These are phyloP conservation scores for Melanotaenia parkinsoni DNA, from an alignment of 2,797 vertebrate species.

Conservation along the genomic window DNA sequence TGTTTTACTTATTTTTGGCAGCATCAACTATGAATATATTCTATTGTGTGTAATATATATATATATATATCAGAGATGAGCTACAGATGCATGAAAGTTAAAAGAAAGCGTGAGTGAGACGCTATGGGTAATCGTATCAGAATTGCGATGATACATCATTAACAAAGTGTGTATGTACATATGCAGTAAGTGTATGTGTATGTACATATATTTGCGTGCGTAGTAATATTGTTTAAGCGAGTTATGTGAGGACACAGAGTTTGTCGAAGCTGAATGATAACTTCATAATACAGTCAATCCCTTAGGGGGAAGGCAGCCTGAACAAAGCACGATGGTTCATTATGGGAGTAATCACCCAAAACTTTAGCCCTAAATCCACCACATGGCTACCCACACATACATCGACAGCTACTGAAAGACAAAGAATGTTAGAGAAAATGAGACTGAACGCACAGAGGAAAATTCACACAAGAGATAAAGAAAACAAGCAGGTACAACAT, in stretches of 20 bases:
- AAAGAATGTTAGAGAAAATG: constrained; percentile 25
- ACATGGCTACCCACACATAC: constrained; percentile 68
- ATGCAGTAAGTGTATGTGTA: too few relatives aligned
- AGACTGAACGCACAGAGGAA: constrained; percentile 34
- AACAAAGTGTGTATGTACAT: constrained; percentile 17
- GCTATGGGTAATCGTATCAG: constrained; percentile 6
- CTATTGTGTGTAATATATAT: not conserved
- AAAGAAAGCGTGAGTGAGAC: not conserved
- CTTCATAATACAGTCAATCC: constrained; percentile 71
- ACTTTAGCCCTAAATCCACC: constrained; percentile 74
- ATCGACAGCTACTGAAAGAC: constrained; percentile 32
- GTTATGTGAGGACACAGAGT: constrained; percentile 58
- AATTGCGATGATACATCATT: not conserved
- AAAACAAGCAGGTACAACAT: constrained; percentile 31
- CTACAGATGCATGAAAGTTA: not conserved
- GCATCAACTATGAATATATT: not conserved
- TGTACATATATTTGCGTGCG: constrained; percentile 12
- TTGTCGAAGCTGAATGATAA: constrained; percentile 63
- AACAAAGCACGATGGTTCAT: constrained; percentile 79
- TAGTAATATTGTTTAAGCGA: constrained; percentile 33
- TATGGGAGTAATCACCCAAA: constrained; percentile 79
- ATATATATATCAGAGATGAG: not conserved
- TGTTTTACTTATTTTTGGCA: too few relatives aligned
- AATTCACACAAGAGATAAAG: constrained; percentile 31
- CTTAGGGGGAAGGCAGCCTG: constrained; percentile 64